Conservation (phyloP, 2,888 invertebrate genomes). For the Caenorhabditis sinica region DNA sequence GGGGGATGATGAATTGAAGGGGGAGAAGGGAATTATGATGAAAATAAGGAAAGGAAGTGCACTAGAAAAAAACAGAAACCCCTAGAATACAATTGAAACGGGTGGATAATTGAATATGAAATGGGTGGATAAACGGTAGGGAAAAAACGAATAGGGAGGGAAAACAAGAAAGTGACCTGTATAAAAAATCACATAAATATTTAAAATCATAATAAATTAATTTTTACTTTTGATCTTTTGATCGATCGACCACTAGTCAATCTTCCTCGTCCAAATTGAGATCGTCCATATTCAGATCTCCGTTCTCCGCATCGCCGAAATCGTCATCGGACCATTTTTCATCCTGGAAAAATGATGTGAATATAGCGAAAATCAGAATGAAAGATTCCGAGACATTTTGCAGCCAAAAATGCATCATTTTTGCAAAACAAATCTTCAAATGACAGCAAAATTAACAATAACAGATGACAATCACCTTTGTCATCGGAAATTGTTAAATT, state of each 20-base stretch:
- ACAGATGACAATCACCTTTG: too few relatives aligned
- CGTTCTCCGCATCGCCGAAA: conserved; percentile 76
- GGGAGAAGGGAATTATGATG: neutral
- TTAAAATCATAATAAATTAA: conserved; percentile 22
- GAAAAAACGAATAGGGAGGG: conserved; percentile 18
- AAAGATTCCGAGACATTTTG: too few relatives aligned
- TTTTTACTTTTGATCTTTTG: conserved; percentile 49
- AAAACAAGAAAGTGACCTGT: conserved; percentile 29
- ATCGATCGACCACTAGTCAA: conserved; percentile 78
- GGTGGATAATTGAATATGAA: conserved; percentile 39
- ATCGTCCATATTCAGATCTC: conserved; percentile 79
- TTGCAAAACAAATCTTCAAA: too few relatives aligned
- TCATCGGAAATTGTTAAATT: too few relatives aligned
- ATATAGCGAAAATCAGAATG: neutral
- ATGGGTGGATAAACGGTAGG: conserved; percentile 32
- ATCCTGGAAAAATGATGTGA: conserved; percentile 54
- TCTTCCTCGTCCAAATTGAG: conserved; percentile 81
- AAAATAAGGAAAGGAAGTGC: conserved; percentile 1
- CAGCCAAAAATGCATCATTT: too few relatives aligned
- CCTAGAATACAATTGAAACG: conserved; percentile 49
- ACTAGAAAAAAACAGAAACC: conserved; percentile 38
- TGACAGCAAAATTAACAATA: too few relatives aligned
- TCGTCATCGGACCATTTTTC: conserved; percentile 77
- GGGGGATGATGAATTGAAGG: neutral
- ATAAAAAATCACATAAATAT: too few relatives aligned